A percentile compares a stretch with the other conserved stretches of the same genome.
Evolutionary conservation across 2,888 invertebrate species (phyloP).

Genomic region (Atethmia centrago): DNA sequence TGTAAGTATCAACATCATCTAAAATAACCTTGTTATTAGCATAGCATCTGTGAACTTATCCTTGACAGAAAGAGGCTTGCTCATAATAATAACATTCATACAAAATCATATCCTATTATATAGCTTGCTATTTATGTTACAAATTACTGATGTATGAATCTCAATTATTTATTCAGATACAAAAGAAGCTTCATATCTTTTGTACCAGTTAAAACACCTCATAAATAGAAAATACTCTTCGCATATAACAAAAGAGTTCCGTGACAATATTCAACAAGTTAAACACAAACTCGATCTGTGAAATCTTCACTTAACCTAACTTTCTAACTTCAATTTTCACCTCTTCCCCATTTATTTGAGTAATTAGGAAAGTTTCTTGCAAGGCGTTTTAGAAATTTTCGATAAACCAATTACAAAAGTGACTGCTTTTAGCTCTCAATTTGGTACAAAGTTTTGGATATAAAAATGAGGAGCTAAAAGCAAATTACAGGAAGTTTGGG

Average conservation of each 20-base stretch:
- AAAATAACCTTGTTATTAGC: slow-evolving; percentile 6
- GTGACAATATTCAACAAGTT: slow-evolving; percentile 60
- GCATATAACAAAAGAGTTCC: slow-evolving; percentile 35
- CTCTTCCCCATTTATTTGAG: slow-evolving; percentile 61
- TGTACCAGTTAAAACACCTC: background rate
- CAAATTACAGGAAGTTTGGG: slow-evolving; percentile 22
- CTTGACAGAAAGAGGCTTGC: background rate
- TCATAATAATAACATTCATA: background rate
- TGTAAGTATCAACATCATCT: slow-evolving; percentile 74
- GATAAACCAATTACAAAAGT: slow-evolving; percentile 63
- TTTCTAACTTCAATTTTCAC: slow-evolving; percentile 55
- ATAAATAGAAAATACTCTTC: slow-evolving; percentile 29
- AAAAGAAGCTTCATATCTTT: slow-evolving; percentile 7
- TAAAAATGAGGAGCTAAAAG: slow-evolving; percentile 36
- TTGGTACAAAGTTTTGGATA: slow-evolving; percentile 39
- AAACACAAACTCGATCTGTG: slow-evolving; percentile 35
- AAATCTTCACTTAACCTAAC: slow-evolving; percentile 50
- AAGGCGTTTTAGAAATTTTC: slow-evolving; percentile 53
- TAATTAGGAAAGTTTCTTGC: slow-evolving; percentile 66
- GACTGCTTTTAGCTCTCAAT: slow-evolving; percentile 46
- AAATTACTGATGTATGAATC: slow-evolving; percentile 21
- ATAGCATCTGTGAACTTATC: background rate
- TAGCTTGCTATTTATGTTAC: slow-evolving; percentile 9
- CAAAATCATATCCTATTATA: background rate
- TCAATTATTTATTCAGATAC: slow-evolving; percentile 7